phyloP scores from a whole-genome alignment of 2,888 invertebrate species.

The Anarsia innoxiella region DNA sequence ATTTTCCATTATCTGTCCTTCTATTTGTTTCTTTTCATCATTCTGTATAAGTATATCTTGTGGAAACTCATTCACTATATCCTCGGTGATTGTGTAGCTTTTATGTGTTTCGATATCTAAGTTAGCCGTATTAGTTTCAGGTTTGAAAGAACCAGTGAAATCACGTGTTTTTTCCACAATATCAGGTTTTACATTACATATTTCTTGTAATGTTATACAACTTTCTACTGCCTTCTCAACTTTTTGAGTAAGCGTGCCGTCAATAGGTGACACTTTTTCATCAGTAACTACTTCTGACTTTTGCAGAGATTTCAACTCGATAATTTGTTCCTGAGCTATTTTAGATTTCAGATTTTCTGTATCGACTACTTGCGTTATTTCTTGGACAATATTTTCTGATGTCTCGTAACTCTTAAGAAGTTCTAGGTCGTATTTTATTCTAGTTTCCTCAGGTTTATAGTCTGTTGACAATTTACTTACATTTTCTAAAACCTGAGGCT shows the following conservation, averaged over 20 bases:
- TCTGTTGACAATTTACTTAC: constrained; percentile 23
- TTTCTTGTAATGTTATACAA: constrained; percentile 29
- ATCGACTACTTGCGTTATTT: constrained; percentile 28
- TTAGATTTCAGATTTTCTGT: constrained; percentile 21
- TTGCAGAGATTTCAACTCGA: constrained; percentile 39
- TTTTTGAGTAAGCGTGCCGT: constrained; percentile 19
- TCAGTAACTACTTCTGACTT: constrained; percentile 34
- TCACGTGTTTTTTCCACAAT: constrained; percentile 36
- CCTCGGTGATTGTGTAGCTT: constrained; percentile 41
- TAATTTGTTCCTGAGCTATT: constrained; percentile 31
- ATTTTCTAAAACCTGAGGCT: constrained; percentile 42
- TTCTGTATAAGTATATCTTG: constrained; percentile 43
- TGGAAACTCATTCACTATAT: constrained; percentile 56
- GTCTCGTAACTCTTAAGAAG: constrained; percentile 42
- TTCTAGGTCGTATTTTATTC: constrained; percentile 32
- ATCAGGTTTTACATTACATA: constrained; percentile 33
- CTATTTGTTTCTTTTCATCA: constrained; percentile 51
- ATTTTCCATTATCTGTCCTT: constrained; percentile 39
- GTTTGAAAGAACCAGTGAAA: constrained; percentile 24
- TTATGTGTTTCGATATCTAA: constrained; percentile 40
- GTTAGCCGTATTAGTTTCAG: constrained; percentile 32
- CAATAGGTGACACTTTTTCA: constrained; percentile 32
- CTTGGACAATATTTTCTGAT: constrained; percentile 36
- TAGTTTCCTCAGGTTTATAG: constrained; percentile 26
- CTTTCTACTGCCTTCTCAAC: constrained; percentile 32